Evolutionary conservation across 2,888 invertebrate genomes (phyloP), one percentile per base, ranked within the genome.

Genomic region (Dioctria linearis): DNA sequence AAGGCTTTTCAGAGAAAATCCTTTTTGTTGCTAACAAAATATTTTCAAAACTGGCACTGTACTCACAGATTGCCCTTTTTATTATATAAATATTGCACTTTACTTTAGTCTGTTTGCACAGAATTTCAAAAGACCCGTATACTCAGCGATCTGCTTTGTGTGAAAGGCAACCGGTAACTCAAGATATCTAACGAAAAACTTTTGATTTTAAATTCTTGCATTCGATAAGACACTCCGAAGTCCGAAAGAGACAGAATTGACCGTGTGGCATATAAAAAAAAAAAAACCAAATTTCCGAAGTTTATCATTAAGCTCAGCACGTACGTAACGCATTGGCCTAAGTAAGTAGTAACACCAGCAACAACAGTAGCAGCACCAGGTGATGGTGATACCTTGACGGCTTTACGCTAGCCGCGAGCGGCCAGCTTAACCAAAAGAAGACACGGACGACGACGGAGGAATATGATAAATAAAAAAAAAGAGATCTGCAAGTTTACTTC

Each of bases 201-300:
- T 37, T 43, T 59, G 73, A 51, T 73, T 73, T 73, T 73, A 73
- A 73, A 73, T 73, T 57, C 73, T 73, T 57, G 42, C 54, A 73
- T 39, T 61, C 57, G 57, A 57, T 42, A 73, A 57, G 59, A 57
- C 57, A 61, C 25, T 25, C 42, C 1, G n/a, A 63, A 65, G 5
- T 65, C 9, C 40, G 73, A 73, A 39, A 73, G 73, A 42, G 73
- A 73, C 59, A 73, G 59, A 25, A 25, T 40, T 73, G 73, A 57
- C 57, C 40, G n/a, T 25, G 25, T 42, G 9, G 40, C 59, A 69
- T 13, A 40, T 6, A 42, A 42, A 57, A n/a, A 57, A 13, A 42
- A 42, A 57, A n/a, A 57, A 59, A n/a, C 40, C 2, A 61, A 61
- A 25, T 39, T 37, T 8, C 37, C 11, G 46, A 6, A 40, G 11